These are phyloP conservation scores for Nothocercus nigrocapillus DNA, from an alignment of 2,113 vertebrate genomes.

Conservation along the genomic window DNA sequence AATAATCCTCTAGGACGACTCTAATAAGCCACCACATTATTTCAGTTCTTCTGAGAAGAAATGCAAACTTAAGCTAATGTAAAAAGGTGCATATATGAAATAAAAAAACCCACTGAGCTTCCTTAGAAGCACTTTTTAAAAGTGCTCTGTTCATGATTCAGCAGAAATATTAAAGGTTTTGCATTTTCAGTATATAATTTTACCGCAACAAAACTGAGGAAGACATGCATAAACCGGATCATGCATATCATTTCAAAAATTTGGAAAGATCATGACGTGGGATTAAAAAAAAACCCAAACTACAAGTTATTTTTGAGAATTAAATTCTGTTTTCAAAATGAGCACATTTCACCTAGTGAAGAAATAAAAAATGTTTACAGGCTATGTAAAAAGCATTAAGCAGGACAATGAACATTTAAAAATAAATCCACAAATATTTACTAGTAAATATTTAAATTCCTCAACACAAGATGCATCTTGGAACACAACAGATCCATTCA, in stretches of 20 bases:
- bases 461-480: neutral
- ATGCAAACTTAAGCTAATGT: neutral
- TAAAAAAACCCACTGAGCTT: neutral
- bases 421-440: neutral
- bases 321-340: neutral
- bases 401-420: neutral
- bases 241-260: neutral
- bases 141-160: neutral
- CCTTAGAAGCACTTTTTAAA: neutral
- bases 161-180: neutral
- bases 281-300: rapidly evolving
- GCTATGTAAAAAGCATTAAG: neutral
- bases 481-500: neutral
- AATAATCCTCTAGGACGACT: neutral
- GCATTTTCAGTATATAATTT: neutral
- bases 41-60: neutral
- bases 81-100: neutral
- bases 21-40: neutral
- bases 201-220: neutral
- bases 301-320: neutral
- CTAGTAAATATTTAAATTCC: neutral
- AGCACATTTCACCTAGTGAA: neutral
- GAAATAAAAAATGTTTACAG: neutral
- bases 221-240: neutral
- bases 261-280: neutral